phyloP scores from a whole-genome alignment of 2,113 vertebrate species.

The Heliornis fulica region DNA sequence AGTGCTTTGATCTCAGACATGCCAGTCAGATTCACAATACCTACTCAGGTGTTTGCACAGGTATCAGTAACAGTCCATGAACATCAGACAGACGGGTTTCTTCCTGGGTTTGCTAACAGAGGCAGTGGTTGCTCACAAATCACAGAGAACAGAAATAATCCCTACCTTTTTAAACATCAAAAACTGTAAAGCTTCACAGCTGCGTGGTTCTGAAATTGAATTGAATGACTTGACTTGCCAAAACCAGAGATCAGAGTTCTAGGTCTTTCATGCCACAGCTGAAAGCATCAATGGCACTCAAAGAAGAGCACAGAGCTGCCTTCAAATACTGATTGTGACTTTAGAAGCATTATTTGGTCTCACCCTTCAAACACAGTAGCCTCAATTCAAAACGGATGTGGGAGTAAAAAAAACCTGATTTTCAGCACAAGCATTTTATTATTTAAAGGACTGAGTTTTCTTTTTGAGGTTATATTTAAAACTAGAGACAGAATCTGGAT shows the following conservation, averaged over 20 bases:
- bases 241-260: conserved; percentile 62
- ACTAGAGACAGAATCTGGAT: neutral
- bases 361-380: neutral
- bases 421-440: neutral
- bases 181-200: conserved; percentile 45
- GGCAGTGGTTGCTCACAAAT: conserved; percentile 30
- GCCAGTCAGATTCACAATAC: neutral
- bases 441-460: neutral
- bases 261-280: conserved; percentile 55
- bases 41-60: neutral
- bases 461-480: neutral
- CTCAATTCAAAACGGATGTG: neutral
- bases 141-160: conserved; percentile 59
- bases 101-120: conserved; percentile 36
- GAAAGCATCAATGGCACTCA: conserved; percentile 49
- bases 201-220: conserved; percentile 29
- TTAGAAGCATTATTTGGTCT: neutral
- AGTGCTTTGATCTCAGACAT: neutral
- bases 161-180: conserved; percentile 37
- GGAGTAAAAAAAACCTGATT: neutral
- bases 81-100: conserved; percentile 55
- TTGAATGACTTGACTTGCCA: conserved; percentile 40
- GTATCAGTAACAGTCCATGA: conserved; percentile 5
- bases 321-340: conserved; percentile 1
- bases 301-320: conserved; percentile 17